phyloP scores from a whole-genome alignment of 2,888 invertebrate genomes.

The Halictus ligatus region DNA sequence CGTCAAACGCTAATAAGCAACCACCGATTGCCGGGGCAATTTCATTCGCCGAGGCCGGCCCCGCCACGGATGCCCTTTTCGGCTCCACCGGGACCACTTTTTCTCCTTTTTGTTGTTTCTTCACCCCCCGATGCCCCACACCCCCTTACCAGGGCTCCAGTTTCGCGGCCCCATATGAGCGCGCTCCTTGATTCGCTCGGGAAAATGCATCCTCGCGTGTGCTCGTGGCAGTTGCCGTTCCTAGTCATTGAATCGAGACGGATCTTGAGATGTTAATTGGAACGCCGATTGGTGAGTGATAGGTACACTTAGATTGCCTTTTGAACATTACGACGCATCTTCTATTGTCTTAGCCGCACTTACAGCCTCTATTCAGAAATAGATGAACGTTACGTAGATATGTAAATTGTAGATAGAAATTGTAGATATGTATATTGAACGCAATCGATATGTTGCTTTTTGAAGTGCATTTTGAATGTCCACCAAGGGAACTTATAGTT shows the following conservation, averaged over 20 bases:
- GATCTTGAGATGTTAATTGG: background rate
- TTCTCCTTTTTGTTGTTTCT: background rate
- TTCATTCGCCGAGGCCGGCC: slow-evolving; percentile 71
- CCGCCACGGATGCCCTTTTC: slow-evolving; percentile 54
- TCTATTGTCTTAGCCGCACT: no score
- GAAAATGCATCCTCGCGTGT: background rate
- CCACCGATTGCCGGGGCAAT: slow-evolving; percentile 78
- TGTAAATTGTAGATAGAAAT: no score
- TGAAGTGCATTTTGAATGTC: no score
- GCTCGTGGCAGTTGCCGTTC: background rate
- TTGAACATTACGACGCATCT: no score
- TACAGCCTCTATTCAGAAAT: background rate
- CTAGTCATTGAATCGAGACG: background rate
- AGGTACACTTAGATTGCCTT: background rate
- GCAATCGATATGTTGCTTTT: no score
- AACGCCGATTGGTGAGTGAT: background rate
- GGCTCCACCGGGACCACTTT: slow-evolving; percentile 12
- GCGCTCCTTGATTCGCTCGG: background rate
- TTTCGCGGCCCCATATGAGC: background rate
- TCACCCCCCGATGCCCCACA: background rate
- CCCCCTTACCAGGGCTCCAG: background rate
- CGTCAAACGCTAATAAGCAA: slow-evolving; percentile 84
- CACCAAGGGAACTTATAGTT: no score
- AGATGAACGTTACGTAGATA: background rate
- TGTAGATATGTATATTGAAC: no score